A percentile compares a stretch with the other conserved stretches of the same genome.
phyloP scores from a whole-genome alignment of 92 coral and sea anemone species.

The Palythoa grandis region DNA sequence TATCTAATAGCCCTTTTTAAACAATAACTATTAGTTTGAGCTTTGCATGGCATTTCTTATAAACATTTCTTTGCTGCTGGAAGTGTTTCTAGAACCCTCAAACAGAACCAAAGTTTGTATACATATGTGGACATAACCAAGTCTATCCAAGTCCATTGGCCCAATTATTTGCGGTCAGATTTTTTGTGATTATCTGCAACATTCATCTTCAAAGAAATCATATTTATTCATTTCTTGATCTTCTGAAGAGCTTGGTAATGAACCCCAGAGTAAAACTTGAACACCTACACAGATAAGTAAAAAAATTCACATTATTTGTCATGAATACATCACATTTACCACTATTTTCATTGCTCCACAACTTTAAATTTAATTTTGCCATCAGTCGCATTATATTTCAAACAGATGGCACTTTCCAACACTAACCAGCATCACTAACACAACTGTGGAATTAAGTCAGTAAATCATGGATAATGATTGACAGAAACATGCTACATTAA shows the following conservation, averaged over 20 bases:
- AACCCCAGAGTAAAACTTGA: constrained; percentile 81
- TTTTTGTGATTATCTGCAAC: constrained; percentile 71
- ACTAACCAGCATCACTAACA: too few species aligned
- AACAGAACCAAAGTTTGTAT: not conserved
- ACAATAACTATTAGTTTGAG: not conserved
- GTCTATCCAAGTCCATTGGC: not conserved
- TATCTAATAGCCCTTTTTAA: not conserved
- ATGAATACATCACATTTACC: too few species aligned
- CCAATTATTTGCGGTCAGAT: not conserved
- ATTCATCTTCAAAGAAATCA: constrained; percentile 81
- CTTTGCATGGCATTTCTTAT: not conserved
- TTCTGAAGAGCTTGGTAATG: constrained; percentile 85
- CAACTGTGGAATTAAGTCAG: too few species aligned
- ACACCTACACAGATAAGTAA: constrained; percentile 8
- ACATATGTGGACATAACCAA: not conserved
- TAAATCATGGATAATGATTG: too few species aligned
- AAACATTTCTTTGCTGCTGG: not conserved
- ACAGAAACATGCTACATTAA: too few species aligned
- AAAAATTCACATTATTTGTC: not conserved
- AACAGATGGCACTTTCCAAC: too few species aligned
- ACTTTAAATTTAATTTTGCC: too few species aligned
- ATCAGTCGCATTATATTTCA: not conserved
- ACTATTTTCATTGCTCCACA: too few species aligned
- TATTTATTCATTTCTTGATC: constrained; percentile 69
- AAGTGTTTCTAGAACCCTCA: not conserved